Base-by-base conservation (phyloP, 2,113 vertebrate species). In the Azemiops feae region DNA sequence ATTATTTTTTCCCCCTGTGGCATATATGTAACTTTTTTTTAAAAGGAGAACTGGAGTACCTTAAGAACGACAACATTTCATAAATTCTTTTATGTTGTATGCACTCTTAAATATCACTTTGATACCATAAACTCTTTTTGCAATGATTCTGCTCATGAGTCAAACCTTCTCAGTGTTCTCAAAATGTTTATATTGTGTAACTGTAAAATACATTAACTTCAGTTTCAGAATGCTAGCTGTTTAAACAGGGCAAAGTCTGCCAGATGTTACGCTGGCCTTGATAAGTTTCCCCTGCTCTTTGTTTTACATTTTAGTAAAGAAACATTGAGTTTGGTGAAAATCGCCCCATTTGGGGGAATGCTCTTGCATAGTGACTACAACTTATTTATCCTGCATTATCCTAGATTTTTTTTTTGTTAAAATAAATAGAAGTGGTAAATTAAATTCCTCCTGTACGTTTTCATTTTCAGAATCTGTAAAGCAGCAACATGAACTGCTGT, bases 391-490 rank as follows among this genome's bases (percentile, higher is more conserved):
- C 20, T 7, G 0, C 18, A 10, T 81, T 81, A 81, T 7, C 34
- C 34, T 81, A 22, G 18, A 81, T 81, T 43, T 43, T 43, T 43
- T 81, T 34, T 22, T 81, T 81, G 74, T 43, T 81, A 81, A 81
- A 81, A 81, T 43, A 81, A 39, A 81, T 81, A 43, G 34, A 81
- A 57, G 69, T 64, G 64, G 45, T 93, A 43, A 81, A 27, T 85
- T 43, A 88, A 14, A 92, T 90, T 93, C 1, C 90, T 16, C 92
- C 74, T 87, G 9, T 25, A 18, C 8, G 23, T 93, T 92, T 88
- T 30, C 5, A 12, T 57, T 92, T 92, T 22, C 90, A 98, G 97
- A 94, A 25, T 95, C 92, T 94, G 91, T 92, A 30, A 92, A 53
- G 45, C 54, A 85, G 57, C 87, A 53, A 91, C 81, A 85, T 95